Conservation (phyloP, 2,797 vertebrate species). For the Morelia viridis region DNA sequence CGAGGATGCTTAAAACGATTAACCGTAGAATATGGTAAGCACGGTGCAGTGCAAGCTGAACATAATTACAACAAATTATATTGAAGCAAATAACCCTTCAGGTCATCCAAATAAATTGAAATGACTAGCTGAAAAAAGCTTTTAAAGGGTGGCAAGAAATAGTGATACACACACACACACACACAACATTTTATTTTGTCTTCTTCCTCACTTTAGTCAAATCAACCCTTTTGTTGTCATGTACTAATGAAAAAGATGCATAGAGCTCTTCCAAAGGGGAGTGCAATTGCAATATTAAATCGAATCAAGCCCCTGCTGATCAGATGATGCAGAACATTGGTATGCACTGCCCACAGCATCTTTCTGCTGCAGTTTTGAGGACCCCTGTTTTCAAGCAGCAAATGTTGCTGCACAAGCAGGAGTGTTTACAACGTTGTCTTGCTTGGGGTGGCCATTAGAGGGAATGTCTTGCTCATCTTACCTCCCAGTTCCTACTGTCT, state of each 20-base stretch:
- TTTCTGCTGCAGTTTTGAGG: background rate
- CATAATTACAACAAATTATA: background rate
- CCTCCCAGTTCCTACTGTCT: background rate
- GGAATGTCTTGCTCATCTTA: background rate
- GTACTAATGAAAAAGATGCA: background rate
- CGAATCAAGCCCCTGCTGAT: background rate
- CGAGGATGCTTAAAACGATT: too few relatives aligned
- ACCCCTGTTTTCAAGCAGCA: background rate
- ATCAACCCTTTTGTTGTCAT: background rate
- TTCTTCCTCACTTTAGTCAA: background rate
- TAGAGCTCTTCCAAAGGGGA: background rate
- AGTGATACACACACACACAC: background rate
- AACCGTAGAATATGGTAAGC: background rate
- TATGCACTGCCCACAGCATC: background rate
- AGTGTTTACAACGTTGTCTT: background rate
- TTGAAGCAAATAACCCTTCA: background rate
- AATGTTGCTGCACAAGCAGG: background rate
- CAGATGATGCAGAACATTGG: background rate
- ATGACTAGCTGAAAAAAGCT: background rate
- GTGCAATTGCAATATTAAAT: background rate
- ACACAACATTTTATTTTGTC: background rate
- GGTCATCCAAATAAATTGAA: background rate
- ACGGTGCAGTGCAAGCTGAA: background rate
- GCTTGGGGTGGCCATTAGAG: background rate
- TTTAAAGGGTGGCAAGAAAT: background rate